phyloP scores from a whole-genome alignment of 2,797 vertebrate species.

The Pyrocephalus nanus region DNA sequence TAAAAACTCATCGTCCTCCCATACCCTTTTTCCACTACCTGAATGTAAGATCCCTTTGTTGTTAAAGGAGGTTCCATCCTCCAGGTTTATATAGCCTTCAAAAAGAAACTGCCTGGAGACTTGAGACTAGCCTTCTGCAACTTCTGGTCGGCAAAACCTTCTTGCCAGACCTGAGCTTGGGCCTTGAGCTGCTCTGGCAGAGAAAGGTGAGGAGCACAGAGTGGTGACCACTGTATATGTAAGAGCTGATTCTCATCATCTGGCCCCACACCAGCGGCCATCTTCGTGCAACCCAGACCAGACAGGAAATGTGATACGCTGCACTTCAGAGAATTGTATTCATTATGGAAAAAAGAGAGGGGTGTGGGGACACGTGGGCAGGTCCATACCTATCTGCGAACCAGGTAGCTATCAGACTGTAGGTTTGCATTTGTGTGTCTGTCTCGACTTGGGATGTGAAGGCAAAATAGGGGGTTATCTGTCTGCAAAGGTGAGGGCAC shows the following conservation, averaged over 20 bases:
- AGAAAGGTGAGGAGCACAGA: neutral
- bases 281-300: neutral
- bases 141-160: neutral
- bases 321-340: neutral
- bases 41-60: neutral
- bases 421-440: neutral
- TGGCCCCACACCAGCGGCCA: neutral
- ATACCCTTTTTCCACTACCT: neutral
- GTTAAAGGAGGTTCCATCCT: neutral
- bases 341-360: neutral
- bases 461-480: neutral
- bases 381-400: neutral
- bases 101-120: neutral
- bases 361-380: fast-evolving
- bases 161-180: neutral
- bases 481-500: neutral
- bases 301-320: neutral
- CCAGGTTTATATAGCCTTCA: neutral
- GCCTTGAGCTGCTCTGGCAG: neutral
- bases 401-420: fast-evolving
- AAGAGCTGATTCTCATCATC: neutral
- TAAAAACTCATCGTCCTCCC: neutral
- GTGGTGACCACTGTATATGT: neutral
- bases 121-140: neutral
- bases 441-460: neutral